Percentiles rank a stretch among this genome's conserved stretches.
phyloP scores from a whole-genome alignment of 2,113 vertebrate species.

The Ceyx melanurus region DNA sequence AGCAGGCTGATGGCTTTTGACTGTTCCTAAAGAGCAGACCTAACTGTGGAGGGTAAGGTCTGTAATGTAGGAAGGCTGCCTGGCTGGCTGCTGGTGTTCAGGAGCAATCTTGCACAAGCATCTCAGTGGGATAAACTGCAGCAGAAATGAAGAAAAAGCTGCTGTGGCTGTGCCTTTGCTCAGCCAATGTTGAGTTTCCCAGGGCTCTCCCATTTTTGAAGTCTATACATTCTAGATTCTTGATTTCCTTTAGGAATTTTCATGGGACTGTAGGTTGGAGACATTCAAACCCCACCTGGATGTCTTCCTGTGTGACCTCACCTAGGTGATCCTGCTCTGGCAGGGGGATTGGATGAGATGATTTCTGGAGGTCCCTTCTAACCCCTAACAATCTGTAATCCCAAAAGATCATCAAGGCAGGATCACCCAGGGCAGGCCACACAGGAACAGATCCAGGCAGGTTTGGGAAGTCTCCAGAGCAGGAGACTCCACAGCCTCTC shows the following conservation, averaged over 20 bases:
- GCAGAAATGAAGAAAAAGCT: neutral
- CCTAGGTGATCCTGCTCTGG: no score
- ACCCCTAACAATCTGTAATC: no score
- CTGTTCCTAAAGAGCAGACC: neutral
- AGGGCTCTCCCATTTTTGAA: neutral
- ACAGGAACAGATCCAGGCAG: no score
- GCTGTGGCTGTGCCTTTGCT: neutral
- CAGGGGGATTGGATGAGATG: no score
- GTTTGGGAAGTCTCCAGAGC: no score
- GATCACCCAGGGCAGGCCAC: no score
- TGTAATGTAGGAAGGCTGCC: neutral
- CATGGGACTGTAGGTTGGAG: neutral
- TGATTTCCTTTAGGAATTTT: neutral
- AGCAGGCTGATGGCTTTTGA: neutral
- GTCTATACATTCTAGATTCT: fast-evolving
- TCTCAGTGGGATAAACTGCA: neutral
- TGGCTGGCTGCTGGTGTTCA: neutral
- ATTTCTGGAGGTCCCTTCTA: no score
- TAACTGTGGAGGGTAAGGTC: neutral
- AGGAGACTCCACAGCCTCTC: no score
- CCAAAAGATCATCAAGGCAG: no score
- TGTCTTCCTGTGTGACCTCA: no score
- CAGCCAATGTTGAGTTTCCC: neutral
- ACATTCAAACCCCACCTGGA: no score
- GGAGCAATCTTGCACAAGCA: neutral